Evolutionary conservation across 2,888 invertebrate genomes (phyloP), one percentile per base, ranked within the genome.

Genomic region (Nudaria mundana): DNA sequence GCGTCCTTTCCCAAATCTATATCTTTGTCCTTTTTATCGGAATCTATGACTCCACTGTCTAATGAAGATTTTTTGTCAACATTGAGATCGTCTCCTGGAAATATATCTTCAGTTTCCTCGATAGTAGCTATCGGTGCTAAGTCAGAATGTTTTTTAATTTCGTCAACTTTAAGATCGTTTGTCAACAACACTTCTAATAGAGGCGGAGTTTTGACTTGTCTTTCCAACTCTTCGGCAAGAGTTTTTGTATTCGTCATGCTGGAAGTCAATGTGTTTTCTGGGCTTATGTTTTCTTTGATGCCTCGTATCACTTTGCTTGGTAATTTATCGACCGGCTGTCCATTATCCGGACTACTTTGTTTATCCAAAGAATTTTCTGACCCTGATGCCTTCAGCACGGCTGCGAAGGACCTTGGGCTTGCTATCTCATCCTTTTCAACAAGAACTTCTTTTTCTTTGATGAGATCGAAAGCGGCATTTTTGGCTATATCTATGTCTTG

Each of bases 251-350:
- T 81, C 0, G 76, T 80, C 73, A 82, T 81, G 33, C 80, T 85
- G 0, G 85, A 79, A 0, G 84, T 89, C 5, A 89, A 44, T 1
- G 91, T 92, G 37, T 92, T 91, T 52, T 92, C 91, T 0, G 92
- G 92, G 40, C 91, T 91, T 1, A 91, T 91, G 56, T 92, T 92
- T 57, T 92, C 92, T 69, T 92, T 92, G 8, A 92, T 91, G 3
- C 90, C 90, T 53, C 89, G 68, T 33, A 91, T 91, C 3, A 91
- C 75, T 64, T 91, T 90, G 33, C 79, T 85, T 0, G 91, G 90
- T 38, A 92, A 74, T 56, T 89, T 89, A 28, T 90, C 87, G 1
- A 88, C 76, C 0, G 85, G 52, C 1, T 81, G 82, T 1, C 85
- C 85, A 0, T 69, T 63, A 7, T 88, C 88, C 0, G 84, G 81